Evolutionary conservation across 1,140 invertebrate genomes (phyloP).

Genomic region (Macrostomum lignano): DNA sequence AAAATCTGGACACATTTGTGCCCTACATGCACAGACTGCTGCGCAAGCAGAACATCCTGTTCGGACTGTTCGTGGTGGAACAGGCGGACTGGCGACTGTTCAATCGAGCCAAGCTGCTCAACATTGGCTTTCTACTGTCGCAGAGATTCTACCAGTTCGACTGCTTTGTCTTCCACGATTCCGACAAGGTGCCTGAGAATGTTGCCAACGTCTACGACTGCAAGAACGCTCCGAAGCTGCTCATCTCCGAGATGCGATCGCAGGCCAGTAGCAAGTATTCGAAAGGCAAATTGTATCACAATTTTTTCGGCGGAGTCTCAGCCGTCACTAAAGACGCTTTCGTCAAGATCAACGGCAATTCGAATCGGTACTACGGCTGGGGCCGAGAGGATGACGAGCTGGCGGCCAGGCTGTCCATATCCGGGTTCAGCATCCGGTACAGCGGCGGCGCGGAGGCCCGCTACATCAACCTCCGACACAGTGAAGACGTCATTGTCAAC

Average conservation of each 20-base stretch:
- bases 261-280: too few relatives aligned
- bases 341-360: constrained; percentile 8
- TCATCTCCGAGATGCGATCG: background rate
- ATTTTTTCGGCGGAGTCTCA: constrained; percentile 8
- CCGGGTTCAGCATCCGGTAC: too few relatives aligned
- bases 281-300: too few relatives aligned
- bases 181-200: background rate
- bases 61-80: constrained; percentile 9
- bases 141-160: too few relatives aligned
- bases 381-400: constrained; percentile 9
- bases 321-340: constrained; percentile 7
- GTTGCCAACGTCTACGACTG: too few relatives aligned
- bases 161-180: background rate
- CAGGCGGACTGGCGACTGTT: constrained; percentile 10
- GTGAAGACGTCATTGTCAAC: too few relatives aligned
- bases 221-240: background rate
- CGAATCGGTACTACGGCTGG: constrained; percentile 9
- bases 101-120: too few relatives aligned
- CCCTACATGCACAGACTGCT: constrained; percentile 10
- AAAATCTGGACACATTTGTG: constrained; percentile 9
- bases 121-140: too few relatives aligned
- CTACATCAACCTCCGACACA: too few relatives aligned
- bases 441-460: too few relatives aligned
- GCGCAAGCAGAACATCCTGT: constrained; percentile 9
- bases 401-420: too few relatives aligned